Base-by-base conservation (phyloP, 1,140 invertebrate genomes). In the Zaprionus nigranus region DNA sequence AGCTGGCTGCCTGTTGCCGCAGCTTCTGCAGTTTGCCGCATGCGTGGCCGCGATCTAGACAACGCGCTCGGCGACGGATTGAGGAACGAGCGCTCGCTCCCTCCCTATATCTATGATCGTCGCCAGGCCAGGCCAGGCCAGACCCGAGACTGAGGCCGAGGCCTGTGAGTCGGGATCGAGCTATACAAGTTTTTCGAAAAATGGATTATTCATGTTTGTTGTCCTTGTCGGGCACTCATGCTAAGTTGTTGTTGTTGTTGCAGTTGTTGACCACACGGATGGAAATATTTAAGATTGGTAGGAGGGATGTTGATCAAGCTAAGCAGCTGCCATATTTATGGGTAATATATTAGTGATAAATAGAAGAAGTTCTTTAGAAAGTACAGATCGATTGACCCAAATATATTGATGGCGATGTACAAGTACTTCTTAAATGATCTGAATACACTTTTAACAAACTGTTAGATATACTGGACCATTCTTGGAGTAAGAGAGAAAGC, bases 191-290 rank as follows among this genome's bases (percentile, higher is more conserved):
- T 81, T 78, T 83, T 79, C 75, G 81, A 82, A 87, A 91, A 91
- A 91, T 91, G 87, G 87, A 91, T 87, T 91, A 91, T 91, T 91
- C 83, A 79, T 91, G 78, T 87, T 84, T 82, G 46, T 46, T 71
- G 80, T 86, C 82, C 86, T 81, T 81, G 76, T 62, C 64, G 67
- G 65, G 56, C 63, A 60, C 51, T 77, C 58, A 20, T 43, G 51
- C 22, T 15, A 49, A 36, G 40, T 59, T 68, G 7, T 57, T 28
- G 28, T 57, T 28, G 28, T 56, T 54, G 57, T 57, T 78, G 63
- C 15, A 24, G 28, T 34, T 67, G 26, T 38, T 68, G 68, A 53
- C 53, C 60, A 63, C 53, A 56, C 51, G 24, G 38, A 70, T 70
- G n/a, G 30, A 63, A 62, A 53, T 63, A 36, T 28, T 53, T 36